phyloP scores from a whole-genome alignment of 2,797 vertebrate genomes.

The Eurystomus glaucurus region DNA sequence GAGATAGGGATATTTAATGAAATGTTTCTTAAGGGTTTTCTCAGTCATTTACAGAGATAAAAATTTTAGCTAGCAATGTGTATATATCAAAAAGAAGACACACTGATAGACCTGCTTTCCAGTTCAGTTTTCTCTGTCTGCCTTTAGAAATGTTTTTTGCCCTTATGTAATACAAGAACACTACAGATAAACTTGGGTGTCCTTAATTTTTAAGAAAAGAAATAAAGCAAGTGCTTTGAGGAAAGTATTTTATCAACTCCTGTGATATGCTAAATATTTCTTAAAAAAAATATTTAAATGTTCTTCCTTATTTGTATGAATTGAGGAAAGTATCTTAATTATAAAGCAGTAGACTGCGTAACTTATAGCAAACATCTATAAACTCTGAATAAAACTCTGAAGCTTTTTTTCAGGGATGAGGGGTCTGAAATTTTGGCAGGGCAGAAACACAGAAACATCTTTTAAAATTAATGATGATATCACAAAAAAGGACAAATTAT shows the following conservation, averaged over 20 bases:
- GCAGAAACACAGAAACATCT: slow-evolving; percentile 57
- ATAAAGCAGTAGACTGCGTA: background rate
- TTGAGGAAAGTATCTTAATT: background rate
- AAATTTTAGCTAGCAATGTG: background rate
- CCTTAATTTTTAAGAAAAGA: slow-evolving; percentile 13
- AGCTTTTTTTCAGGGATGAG: background rate
- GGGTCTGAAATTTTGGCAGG: slow-evolving; percentile 74
- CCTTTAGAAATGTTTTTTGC: slow-evolving; percentile 43
- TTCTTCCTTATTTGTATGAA: background rate
- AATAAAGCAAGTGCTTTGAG: slow-evolving; percentile 29
- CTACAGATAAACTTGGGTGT: background rate
- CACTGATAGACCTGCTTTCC: slow-evolving; percentile 33
- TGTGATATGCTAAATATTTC: background rate
- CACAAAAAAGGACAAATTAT: slow-evolving; percentile 79
- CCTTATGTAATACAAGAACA: background rate
- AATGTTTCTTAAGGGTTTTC: slow-evolving; percentile 31
- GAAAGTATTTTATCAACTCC: slow-evolving; percentile 15
- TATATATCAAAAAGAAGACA: background rate
- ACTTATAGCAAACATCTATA: background rate
- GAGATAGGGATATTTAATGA: slow-evolving; percentile 36
- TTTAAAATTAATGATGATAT: slow-evolving; percentile 74
- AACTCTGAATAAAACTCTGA: background rate
- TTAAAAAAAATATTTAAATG: background rate
- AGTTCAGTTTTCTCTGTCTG: background rate
- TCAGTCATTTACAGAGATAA: slow-evolving; percentile 28